Evolutionary conservation across 2,797 vertebrate genomes (phyloP).

Genomic region (Sparidentex hasta): DNA sequence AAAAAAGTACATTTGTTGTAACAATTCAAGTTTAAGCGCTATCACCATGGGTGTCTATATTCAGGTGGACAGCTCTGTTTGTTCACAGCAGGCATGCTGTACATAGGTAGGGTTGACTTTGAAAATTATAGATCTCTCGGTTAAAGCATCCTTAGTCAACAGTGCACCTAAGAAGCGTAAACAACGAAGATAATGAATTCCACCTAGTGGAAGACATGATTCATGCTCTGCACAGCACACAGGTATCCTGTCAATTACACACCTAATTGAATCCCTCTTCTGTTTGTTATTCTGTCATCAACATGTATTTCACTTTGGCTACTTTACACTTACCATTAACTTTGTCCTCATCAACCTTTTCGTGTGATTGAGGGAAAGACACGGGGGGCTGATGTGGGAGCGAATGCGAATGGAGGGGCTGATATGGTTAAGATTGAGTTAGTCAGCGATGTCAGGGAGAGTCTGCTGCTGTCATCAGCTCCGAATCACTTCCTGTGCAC

Average conservation of each 20-base stretch:
- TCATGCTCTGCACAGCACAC: constrained; percentile 28
- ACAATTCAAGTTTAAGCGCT: background rate
- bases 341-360: constrained; percentile 52
- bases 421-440: constrained; percentile 5
- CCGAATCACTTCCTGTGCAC: constrained; percentile 16
- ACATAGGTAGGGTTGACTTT: constrained; percentile 16
- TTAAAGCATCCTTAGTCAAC: constrained; percentile 35
- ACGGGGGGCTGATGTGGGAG: constrained; percentile 31
- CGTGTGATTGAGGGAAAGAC: constrained; percentile 11
- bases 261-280: constrained; percentile 21
- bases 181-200: constrained; percentile 35
- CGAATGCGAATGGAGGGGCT: constrained; percentile 13
- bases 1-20: background rate
- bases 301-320: constrained; percentile 16
- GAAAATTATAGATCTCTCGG: constrained; percentile 26
- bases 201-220: constrained; percentile 27
- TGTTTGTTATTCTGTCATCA: constrained; percentile 40
- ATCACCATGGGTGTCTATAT: background rate
- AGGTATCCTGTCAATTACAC: constrained; percentile 32
- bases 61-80: background rate
- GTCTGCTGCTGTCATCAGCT: constrained; percentile 17
- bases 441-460: constrained; percentile 23
- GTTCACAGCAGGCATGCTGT: constrained; percentile 5
- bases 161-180: background rate
- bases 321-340: constrained; percentile 13